Percentiles rank a stretch among this genome's conserved stretches.
phyloP scores from a whole-genome alignment of 1,140 invertebrate genomes.

The Berghia stephanieae region DNA sequence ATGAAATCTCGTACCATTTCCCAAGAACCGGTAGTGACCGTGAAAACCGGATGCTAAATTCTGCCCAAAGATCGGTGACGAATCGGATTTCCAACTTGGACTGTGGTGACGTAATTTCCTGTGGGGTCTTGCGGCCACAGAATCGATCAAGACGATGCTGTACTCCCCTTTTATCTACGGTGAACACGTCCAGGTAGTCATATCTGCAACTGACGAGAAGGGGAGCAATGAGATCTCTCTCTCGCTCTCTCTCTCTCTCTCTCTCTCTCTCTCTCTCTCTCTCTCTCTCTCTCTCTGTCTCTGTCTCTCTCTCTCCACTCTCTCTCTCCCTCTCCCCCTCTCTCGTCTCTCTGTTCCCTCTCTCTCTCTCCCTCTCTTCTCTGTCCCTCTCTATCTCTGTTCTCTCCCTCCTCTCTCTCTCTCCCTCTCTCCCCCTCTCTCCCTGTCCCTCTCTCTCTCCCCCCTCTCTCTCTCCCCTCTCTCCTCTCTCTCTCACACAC shows the following conservation, averaged over 20 bases:
- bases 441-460: no score
- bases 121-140: slow-evolving; percentile 47
- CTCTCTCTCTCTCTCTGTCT: not conserved
- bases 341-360: not conserved
- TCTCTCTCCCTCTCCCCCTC: no score
- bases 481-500: no score
- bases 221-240: no score
- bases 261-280: not conserved
- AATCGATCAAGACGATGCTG: slow-evolving; percentile 45
- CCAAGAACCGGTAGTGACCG: slow-evolving; percentile 52
- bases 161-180: slow-evolving; percentile 44
- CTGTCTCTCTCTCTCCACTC: not conserved
- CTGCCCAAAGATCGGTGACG: slow-evolving; percentile 51
- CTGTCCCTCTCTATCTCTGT: not conserved
- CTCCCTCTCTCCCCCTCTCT: no score
- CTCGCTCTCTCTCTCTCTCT: not conserved
- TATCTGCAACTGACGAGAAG: slow-evolving; percentile 48
- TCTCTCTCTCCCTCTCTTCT: not conserved
- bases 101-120: slow-evolving; percentile 50
- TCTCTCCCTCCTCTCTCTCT: no score
- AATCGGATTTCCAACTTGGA: slow-evolving; percentile 54
- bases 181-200: slow-evolving; percentile 57
- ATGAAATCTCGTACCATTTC: slow-evolving; percentile 53
- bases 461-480: no score
- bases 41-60: slow-evolving; percentile 46